A percentile compares a stretch with the other conserved stretches of the same genome.
Conservation (phyloP, 1,140 invertebrate species). For the Capitella teleta region DNA sequence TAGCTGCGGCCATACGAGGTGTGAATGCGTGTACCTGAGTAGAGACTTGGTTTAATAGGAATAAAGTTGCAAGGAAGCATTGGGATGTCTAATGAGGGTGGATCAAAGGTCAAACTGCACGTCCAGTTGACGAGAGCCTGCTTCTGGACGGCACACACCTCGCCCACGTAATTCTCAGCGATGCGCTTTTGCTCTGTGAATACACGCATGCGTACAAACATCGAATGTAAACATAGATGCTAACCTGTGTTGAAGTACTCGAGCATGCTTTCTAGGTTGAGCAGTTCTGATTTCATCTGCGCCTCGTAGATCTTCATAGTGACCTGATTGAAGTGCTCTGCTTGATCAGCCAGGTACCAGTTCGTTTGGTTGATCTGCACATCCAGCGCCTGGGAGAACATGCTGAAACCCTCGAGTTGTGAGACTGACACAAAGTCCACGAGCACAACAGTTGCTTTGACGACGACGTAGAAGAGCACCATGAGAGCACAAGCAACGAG, state of each 20-base stretch:
- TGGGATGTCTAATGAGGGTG: neutral
- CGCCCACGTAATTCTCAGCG: constrained; percentile 6
- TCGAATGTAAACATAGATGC: neutral
- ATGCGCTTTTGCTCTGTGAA: constrained; percentile 7
- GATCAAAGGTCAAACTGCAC: constrained; percentile 2
- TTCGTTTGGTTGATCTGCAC: constrained; percentile 11
- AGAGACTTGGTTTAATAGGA: constrained; percentile 4
- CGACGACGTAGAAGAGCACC: constrained; percentile 2
- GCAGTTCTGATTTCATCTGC: constrained; percentile 6
- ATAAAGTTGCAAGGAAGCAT: constrained; percentile 13
- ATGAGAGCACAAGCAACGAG: neutral
- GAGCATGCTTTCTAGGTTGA: constrained; percentile 8
- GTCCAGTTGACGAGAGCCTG: neutral
- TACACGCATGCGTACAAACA: neutral
- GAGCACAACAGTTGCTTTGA: neutral
- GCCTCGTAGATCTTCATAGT: constrained; percentile 7
- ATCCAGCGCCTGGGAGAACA: neutral
- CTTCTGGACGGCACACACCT: constrained; percentile 2
- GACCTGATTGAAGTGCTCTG: constrained; percentile 9
- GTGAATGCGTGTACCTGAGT: constrained; percentile 6
- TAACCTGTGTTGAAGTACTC: constrained; percentile 10
- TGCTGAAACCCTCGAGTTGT: neutral
- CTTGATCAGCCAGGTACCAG: constrained; percentile 11
- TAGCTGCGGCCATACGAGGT: neutral
- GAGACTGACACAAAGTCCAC: neutral